These are phyloP conservation scores for Catostylus mosaicus DNA, from an alignment of 30 jellyfish, hydroid and myxozoan species.

Conservation along the genomic window DNA sequence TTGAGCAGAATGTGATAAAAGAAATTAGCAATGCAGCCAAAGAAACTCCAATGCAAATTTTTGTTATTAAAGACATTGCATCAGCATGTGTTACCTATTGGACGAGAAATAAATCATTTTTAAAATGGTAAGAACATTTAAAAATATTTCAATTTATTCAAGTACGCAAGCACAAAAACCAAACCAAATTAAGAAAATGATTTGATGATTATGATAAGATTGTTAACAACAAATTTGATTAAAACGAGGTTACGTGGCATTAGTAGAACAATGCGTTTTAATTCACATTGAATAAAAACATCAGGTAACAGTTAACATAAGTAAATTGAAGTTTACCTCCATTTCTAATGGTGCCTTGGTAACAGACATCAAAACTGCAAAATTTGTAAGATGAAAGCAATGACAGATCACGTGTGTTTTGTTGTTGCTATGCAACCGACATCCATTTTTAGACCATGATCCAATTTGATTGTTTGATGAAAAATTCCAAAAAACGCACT, in stretches of 20 bases:
- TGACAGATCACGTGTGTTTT: slow-evolving; percentile 77
- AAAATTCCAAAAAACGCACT: slow-evolving; percentile 76
- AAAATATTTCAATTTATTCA: no score
- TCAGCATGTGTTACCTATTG: slow-evolving; percentile 27
- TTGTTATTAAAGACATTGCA: slow-evolving; percentile 52
- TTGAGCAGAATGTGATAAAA: slow-evolving; percentile 59
- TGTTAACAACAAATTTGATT: no score
- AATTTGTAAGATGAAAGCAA: slow-evolving; percentile 86
- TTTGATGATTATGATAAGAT: no score
- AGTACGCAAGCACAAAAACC: no score
- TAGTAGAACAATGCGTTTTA: no score
- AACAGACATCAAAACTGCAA: slow-evolving; percentile 88
- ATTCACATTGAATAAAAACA: no score
- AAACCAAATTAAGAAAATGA: no score
- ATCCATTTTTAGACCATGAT: slow-evolving; percentile 79
- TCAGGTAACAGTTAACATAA: neutral
- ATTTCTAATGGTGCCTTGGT: slow-evolving; percentile 38
- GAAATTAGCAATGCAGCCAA: slow-evolving; percentile 65
- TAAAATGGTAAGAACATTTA: no score
- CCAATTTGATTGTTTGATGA: slow-evolving; percentile 14
- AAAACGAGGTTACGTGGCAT: no score
- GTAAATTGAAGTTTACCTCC: slow-evolving; percentile 13
- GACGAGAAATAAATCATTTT: neutral
- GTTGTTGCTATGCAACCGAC: slow-evolving; percentile 54
- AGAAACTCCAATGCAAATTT: slow-evolving; percentile 68